Conservation (phyloP, 2,888 invertebrate species). For the Trimorus sp. region DNA sequence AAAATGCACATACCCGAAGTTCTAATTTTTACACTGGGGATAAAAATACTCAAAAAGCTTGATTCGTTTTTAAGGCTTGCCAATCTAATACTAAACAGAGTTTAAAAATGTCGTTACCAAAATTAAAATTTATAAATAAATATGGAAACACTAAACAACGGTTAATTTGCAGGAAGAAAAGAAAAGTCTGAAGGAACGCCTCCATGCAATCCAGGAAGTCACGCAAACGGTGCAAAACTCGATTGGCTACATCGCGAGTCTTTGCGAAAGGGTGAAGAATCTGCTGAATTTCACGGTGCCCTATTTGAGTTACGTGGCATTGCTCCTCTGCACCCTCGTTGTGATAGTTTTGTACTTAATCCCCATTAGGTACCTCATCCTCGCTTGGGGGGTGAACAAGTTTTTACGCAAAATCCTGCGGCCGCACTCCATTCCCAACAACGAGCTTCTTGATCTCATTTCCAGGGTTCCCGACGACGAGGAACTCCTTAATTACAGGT, state of each 20-base stretch:
- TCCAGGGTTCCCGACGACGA: slow-evolving; percentile 97
- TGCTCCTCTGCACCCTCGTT: slow-evolving; percentile 88
- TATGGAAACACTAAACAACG: no score
- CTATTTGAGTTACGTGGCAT: slow-evolving; percentile 96
- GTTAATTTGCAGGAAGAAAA: slow-evolving; percentile 90
- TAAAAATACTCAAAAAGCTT: no score
- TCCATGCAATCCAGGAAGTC: slow-evolving; percentile 98
- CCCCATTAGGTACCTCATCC: slow-evolving; percentile 93
- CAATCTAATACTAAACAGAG: no score
- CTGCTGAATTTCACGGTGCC: slow-evolving; percentile 98
- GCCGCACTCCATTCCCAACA: slow-evolving; percentile 98
- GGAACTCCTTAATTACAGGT: slow-evolving; percentile 88
- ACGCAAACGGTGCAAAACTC: slow-evolving; percentile 98
- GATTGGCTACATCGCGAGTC: slow-evolving; percentile 95
- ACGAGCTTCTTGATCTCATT: slow-evolving; percentile 96
- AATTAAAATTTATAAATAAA: no score
- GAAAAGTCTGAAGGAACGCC: slow-evolving; percentile 95
- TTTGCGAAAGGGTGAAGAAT: slow-evolving; percentile 97
- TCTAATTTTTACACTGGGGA: no score
- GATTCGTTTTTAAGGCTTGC: no score
- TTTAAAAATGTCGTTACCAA: no score
- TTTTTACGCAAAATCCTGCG: slow-evolving; percentile 95
- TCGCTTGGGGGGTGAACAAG: slow-evolving; percentile 98
- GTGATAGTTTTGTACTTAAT: slow-evolving; percentile 92
- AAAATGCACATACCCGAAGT: no score